Base-by-base conservation (phyloP, 2,113 vertebrate species). In the Tor tambroides region DNA sequence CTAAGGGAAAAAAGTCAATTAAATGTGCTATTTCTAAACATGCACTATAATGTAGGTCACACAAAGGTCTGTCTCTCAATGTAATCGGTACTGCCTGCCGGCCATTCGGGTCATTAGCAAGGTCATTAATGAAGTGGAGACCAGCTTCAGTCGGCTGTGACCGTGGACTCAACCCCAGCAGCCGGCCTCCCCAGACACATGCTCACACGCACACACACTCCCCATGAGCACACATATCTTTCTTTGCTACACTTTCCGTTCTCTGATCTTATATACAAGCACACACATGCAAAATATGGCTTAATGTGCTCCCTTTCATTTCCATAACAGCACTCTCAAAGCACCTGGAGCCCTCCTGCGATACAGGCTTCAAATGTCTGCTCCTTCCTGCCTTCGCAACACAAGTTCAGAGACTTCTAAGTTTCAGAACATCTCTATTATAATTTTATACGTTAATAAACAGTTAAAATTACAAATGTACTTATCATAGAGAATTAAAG, bases 81-180 rank as follows among this genome's bases (percentile, higher is more conserved):
- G 90, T 93, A 93, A 93, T 94, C 92, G 61, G 82, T 80, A 65
- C 67, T 88, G 90, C 88, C 91, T 90, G 88, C 85, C 43, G 91
- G 92, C 89, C 87, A 82, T 77, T 87, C 88, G 89, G 92, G 93
- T 93, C 92, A 92, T 94, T 94, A 94, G 87, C 90, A 77, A 92
- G 91, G 92, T 93, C 91, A 93, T 93, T 93, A 93, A 84, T 35
- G 83, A 72, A 87, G 89, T 46, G 65, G 85, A 88, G 74, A 85
- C 80, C n/a, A 88, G 82, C 77, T 54, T 59, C 28, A 77, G 21
- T 72, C 87, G 49, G 91, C 91, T 89, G 49, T 85, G 77, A 89
- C 91, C 90, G 79, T 85, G 59, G 93, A 89, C 86, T 85, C 38
- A 92, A 90, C 89, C 82, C 8, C 72, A 81, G 38, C 23, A 49